These are phyloP conservation scores for Calliopum simillimum DNA, from an alignment of 2,888 invertebrate species.

Conservation along the genomic window DNA sequence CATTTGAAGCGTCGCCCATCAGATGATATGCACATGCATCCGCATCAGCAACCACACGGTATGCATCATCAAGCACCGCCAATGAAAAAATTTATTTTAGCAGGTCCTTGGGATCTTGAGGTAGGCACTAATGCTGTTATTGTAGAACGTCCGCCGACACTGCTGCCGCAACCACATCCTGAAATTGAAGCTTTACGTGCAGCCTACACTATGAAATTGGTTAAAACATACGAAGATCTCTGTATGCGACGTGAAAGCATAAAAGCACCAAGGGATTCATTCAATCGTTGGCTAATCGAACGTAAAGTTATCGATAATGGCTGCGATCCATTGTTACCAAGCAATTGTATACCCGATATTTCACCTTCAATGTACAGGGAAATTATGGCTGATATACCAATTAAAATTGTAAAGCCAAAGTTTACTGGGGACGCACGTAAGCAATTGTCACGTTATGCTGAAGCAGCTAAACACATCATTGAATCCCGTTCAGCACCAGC, in stretches of 20 bases:
- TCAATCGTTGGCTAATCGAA: conserved; percentile 97
- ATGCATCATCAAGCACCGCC: conserved; percentile 73
- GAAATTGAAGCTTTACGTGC: conserved; percentile 91
- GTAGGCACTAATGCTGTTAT: conserved; percentile 89
- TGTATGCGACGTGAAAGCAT: conserved; percentile 93
- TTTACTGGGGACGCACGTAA: conserved; percentile 94
- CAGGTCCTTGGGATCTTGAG: conserved; percentile 96
- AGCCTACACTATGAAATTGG: conserved; percentile 82
- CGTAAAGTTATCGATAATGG: conserved; percentile 92
- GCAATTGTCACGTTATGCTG: conserved; percentile 92
- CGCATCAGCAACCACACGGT: conserved; percentile 51
- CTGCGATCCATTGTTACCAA: conserved; percentile 90
- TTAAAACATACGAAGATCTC: conserved; percentile 93
- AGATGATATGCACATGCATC: conserved; percentile 63
- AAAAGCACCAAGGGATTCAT: conserved; percentile 95
- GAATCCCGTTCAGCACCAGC: conserved; percentile 92
- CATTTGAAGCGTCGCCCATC: conserved; percentile 64
- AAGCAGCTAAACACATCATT: conserved; percentile 96
- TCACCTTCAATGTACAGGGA: conserved; percentile 96
- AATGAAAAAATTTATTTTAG: conserved; percentile 86
- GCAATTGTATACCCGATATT: conserved; percentile 91
- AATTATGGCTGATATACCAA: conserved; percentile 98
- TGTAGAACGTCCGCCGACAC: conserved; percentile 84
- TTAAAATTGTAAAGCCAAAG: conserved; percentile 94
- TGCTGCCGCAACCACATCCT: conserved; percentile 92